These are phyloP conservation scores for Dolichallabes microphthalmus DNA, from an alignment of 2,113 vertebrate species.

Conservation along the genomic window DNA sequence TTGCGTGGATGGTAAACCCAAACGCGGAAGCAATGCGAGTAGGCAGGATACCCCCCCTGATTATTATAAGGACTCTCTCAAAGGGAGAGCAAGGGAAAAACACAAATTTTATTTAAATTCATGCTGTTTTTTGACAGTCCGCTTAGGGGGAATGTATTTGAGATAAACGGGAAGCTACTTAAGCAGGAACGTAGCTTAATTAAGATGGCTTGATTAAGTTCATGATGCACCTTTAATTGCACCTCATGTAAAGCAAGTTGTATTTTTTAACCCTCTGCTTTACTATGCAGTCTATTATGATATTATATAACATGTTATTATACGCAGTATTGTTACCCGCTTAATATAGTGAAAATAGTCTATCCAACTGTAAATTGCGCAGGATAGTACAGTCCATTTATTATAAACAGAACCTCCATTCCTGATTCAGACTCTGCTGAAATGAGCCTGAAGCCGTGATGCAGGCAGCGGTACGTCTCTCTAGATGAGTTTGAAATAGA, in stretches of 20 bases:
- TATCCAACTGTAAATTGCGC: neutral
- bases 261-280: neutral
- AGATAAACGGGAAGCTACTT: neutral
- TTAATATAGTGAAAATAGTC: neutral
- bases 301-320: neutral
- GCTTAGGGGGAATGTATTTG: neutral
- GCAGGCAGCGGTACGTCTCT: slow-evolving; percentile 38
- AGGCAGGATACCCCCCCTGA: too few species aligned
- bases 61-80: too few species aligned
- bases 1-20: too few species aligned
- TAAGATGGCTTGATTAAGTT: neutral
- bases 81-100: too few species aligned
- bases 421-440: neutral
- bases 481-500: slow-evolving; percentile 42
- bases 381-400: neutral
- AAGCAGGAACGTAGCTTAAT: neutral
- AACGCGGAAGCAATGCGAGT: too few species aligned
- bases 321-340: neutral
- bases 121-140: neutral
- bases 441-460: slow-evolving; percentile 3
- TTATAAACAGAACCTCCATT: neutral
- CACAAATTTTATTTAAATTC: too few species aligned
- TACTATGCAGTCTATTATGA: neutral
- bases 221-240: neutral
- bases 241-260: neutral